Conservation (phyloP, 2,888 invertebrate species). For the Latrodectus hesperus region DNA sequence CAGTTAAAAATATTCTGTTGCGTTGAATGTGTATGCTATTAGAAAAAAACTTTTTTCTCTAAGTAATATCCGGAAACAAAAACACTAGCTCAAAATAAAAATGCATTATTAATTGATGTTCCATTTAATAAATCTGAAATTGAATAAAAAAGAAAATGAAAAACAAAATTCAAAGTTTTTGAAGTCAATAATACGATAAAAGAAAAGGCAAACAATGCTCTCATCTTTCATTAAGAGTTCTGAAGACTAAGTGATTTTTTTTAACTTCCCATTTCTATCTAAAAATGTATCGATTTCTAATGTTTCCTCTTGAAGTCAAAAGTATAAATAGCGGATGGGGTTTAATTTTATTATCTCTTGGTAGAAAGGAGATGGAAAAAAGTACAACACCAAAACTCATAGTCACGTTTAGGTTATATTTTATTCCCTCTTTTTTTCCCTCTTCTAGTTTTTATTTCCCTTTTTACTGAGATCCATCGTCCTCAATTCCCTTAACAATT, state of each 20-base stretch:
- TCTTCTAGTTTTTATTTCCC: neutral
- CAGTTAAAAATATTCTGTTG: too few relatives aligned
- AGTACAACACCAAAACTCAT: neutral
- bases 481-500: too few relatives aligned
- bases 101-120: too few relatives aligned
- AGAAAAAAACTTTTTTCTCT: too few relatives aligned
- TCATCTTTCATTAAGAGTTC: neutral
- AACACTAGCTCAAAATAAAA: too few relatives aligned
- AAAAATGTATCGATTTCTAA: conserved; percentile 3
- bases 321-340: neutral
- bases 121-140: neutral
- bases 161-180: neutral
- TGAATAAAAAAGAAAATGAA: neutral
- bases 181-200: neutral
- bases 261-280: neutral
- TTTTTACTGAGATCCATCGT: neutral
- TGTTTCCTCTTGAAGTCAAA: neutral
- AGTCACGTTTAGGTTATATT: neutral
- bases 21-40: too few relatives aligned
- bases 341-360: neutral
- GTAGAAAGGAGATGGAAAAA: neutral
- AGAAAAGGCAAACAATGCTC: neutral
- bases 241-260: neutral
- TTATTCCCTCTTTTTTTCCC: neutral
- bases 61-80: too few relatives aligned